Evolutionary conservation across 2,797 vertebrate genomes (phyloP).

Genomic region (Gephyroberyx darwinii): DNA sequence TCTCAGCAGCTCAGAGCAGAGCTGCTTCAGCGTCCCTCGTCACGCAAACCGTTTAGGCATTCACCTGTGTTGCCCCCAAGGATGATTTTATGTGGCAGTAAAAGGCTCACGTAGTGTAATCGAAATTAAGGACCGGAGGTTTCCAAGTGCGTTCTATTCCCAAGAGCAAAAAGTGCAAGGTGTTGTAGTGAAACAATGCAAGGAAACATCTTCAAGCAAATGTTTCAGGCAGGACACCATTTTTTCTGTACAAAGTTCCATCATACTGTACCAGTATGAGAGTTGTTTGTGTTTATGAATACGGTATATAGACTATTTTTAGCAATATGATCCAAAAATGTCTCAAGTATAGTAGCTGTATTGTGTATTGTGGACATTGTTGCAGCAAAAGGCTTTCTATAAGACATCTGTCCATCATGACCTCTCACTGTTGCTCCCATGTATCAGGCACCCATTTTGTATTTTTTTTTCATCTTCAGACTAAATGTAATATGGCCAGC

Average conservation of each 20-base stretch:
- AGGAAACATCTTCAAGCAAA: too few relatives aligned
- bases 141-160: background rate
- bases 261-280: too few relatives aligned
- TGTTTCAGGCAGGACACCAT: background rate
- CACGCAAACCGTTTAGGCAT: constrained; percentile 42
- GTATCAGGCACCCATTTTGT: background rate
- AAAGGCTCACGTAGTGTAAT: constrained; percentile 20
- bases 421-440: too few relatives aligned
- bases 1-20: constrained; percentile 59
- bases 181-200: too few relatives aligned
- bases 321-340: too few relatives aligned
- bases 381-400: background rate
- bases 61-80: constrained; percentile 6
- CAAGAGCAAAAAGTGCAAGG: background rate
- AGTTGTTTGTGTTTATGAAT: too few relatives aligned
- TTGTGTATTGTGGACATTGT: constrained; percentile 1
- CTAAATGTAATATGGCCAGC: too few relatives aligned
- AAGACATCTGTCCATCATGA: background rate
- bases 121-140: background rate
- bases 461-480: too few relatives aligned
- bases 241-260: background rate
- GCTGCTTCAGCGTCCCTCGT: constrained; percentile 37
- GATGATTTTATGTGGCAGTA: background rate
- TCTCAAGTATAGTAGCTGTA: too few relatives aligned
- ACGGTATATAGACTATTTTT: too few relatives aligned